These are phyloP conservation scores for Sesamia inferens DNA, from an alignment of 2,888 invertebrate genomes.

Conservation along the genomic window DNA sequence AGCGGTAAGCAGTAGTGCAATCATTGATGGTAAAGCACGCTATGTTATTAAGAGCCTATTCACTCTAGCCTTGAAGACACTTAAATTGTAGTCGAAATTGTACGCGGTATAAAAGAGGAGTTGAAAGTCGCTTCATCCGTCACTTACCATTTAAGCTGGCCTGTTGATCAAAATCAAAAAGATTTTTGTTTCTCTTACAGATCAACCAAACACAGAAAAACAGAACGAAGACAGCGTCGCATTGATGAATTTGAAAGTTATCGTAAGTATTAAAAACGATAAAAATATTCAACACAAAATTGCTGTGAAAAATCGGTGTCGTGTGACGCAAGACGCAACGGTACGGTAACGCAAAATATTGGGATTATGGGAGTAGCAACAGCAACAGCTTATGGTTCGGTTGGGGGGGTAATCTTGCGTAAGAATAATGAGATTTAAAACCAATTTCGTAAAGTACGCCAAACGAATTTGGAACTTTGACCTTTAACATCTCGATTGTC, in stretches of 20 bases:
- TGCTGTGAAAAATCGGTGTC: neutral
- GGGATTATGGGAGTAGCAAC: neutral
- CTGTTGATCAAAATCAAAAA: neutral
- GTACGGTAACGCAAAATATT: no score
- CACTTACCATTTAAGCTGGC: no score
- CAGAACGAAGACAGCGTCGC: constrained; percentile 47
- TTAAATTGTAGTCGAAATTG: no score
- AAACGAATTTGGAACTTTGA: neutral
- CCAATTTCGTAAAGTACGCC: neutral
- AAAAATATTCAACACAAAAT: neutral
- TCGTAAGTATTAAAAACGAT: constrained; percentile 28
- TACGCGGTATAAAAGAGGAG: no score
- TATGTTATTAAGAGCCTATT: no score
- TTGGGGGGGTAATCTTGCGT: no score
- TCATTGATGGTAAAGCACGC: no score
- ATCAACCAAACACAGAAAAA: constrained; percentile 68
- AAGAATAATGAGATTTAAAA: neutral
- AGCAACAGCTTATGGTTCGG: neutral
- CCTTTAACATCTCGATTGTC: no score
- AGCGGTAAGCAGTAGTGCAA: no score
- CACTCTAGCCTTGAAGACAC: no score
- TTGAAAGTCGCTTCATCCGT: no score
- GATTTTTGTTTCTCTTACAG: constrained; percentile 59
- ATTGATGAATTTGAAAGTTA: constrained; percentile 11
- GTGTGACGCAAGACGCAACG: no score